These are phyloP conservation scores for Thamnophis sirtalis DNA, from an alignment of 2,113 vertebrate species.

Conservation along the genomic window DNA sequence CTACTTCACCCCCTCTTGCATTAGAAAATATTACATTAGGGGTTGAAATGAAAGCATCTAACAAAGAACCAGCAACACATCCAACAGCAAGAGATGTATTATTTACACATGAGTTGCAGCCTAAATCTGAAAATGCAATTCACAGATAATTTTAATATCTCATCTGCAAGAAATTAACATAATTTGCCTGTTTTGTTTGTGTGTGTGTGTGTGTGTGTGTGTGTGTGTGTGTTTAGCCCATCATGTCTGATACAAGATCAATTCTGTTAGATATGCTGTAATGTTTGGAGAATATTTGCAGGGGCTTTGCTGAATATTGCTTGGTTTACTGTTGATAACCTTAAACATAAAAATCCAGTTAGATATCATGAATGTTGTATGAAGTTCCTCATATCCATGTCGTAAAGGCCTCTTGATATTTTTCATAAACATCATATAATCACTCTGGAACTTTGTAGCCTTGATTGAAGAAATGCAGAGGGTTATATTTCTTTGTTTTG, in stretches of 20 bases:
- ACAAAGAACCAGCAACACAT: conserved; percentile 9
- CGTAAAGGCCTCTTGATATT: background rate
- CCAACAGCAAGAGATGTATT: conserved; percentile 24
- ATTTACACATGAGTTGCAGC: conserved; percentile 18
- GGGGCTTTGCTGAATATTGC: background rate
- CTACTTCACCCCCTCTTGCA: conserved; percentile 20
- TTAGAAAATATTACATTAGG: conserved; percentile 39
- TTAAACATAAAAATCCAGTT: background rate
- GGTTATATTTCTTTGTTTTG: background rate
- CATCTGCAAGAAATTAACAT: background rate
- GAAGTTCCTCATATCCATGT: background rate
- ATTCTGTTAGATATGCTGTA: background rate
- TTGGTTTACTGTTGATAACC: background rate
- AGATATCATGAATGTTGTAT: background rate
- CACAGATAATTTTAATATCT: background rate
- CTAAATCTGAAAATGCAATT: background rate
- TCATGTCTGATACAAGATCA: background rate
- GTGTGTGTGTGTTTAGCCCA: background rate
- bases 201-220: background rate
- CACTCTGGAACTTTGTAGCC: background rate
- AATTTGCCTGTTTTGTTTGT: background rate
- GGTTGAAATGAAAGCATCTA: background rate
- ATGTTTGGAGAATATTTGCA: background rate
- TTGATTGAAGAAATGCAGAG: background rate
- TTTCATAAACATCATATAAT: background rate